Conservation (phyloP, 2,113 vertebrate species). For the Danio rerio region DNA sequence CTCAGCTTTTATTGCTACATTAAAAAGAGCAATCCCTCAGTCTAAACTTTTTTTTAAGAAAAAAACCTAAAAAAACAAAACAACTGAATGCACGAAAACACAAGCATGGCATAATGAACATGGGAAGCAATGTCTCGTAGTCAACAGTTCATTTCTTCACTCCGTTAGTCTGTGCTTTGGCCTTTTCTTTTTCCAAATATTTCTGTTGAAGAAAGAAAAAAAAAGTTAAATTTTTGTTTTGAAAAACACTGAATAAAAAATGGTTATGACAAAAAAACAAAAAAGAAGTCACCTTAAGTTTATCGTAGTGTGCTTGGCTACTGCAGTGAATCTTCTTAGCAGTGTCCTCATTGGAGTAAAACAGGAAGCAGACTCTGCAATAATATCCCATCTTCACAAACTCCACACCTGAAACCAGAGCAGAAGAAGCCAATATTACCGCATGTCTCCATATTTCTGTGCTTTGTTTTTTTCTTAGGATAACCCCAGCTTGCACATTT, state of each 20-base stretch:
- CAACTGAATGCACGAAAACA: background rate
- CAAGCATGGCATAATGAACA: background rate
- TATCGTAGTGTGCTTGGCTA: slow-evolving; percentile 93
- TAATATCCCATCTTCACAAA: slow-evolving; percentile 98
- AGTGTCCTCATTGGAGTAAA: slow-evolving; percentile 95
- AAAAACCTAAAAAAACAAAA: background rate
- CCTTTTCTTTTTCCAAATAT: slow-evolving; percentile 75
- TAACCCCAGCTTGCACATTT: no score
- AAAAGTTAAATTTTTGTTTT: background rate
- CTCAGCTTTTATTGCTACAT: background rate
- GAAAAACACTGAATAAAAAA: background rate
- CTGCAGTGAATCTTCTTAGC: slow-evolving; percentile 96
- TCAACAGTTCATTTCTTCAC: slow-evolving; percentile 54
- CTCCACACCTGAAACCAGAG: slow-evolving; percentile 85
- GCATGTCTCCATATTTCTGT: no score
- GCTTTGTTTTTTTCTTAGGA: no score
- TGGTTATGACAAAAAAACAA: background rate
- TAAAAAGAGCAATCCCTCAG: slow-evolving; percentile 13
- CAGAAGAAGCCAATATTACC: no score
- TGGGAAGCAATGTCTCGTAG: background rate
- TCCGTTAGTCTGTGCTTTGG: slow-evolving; percentile 60
- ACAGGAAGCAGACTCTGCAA: slow-evolving; percentile 96
- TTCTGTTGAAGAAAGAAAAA: slow-evolving; percentile 64
- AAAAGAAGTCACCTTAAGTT: slow-evolving; percentile 85
- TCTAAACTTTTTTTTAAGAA: background rate